A percentile compares a stretch with the other conserved stretches of the same genome.
Evolutionary conservation across 2,888 invertebrate genomes (phyloP).

Genomic region (Neoaliturus tenellus): DNA sequence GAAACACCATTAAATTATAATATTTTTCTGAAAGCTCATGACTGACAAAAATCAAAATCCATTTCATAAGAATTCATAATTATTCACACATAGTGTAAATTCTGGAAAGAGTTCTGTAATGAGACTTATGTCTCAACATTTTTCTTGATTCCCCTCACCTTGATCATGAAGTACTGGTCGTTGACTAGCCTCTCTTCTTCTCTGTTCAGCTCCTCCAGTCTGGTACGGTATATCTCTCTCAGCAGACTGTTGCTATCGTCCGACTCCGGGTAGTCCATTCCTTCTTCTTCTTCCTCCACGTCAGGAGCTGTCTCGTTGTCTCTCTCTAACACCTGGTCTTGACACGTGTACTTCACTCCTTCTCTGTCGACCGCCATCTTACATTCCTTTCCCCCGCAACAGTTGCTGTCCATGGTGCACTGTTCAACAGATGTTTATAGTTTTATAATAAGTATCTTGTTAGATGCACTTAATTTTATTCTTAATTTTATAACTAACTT

Average conservation of each 20-base stretch:
- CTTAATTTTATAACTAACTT: too few relatives aligned
- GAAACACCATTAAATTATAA: too few relatives aligned
- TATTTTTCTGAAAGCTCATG: too few relatives aligned
- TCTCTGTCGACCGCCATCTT: neutral
- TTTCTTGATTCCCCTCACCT: too few relatives aligned
- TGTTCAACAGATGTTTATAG: too few relatives aligned
- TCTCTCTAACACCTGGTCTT: neutral
- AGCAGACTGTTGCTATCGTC: neutral
- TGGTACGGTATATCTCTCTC: neutral
- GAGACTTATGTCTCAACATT: too few relatives aligned
- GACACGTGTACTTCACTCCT: slow-evolving; percentile 11
- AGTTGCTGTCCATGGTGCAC: slow-evolving; percentile 11
- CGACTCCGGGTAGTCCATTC: neutral
- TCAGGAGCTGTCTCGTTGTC: neutral
- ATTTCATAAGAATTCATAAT: too few relatives aligned
- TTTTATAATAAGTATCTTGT: too few relatives aligned
- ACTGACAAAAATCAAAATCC: too few relatives aligned
- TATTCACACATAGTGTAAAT: too few relatives aligned
- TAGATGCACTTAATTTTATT: too few relatives aligned
- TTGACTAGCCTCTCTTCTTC: neutral
- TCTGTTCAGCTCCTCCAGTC: neutral
- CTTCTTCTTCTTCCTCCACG: neutral
- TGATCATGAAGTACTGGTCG: slow-evolving; percentile 10
- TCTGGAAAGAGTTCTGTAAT: too few relatives aligned
- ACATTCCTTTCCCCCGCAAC: neutral